A percentile compares a stretch with the other conserved stretches of the same genome.
These are phyloP conservation scores for Drosophila busckii DNA, from an alignment of 1,140 invertebrate genomes.

Conservation along the genomic window DNA sequence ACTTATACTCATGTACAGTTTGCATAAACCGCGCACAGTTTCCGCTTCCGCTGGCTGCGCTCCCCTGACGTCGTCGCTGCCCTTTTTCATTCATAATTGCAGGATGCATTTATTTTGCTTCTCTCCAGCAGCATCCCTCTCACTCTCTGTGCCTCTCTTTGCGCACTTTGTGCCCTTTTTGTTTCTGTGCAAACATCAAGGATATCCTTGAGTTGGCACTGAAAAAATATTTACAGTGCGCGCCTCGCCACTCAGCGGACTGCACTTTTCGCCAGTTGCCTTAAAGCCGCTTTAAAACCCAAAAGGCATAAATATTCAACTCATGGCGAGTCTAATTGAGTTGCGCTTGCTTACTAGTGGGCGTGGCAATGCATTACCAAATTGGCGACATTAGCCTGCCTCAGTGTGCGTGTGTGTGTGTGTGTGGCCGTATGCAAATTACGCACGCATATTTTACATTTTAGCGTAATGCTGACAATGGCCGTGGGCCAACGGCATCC, in stretches of 20 bases:
- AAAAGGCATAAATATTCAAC: slow-evolving; percentile 14
- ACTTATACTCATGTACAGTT: slow-evolving; percentile 5
- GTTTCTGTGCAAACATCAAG: slow-evolving; percentile 57
- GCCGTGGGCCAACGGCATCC: slow-evolving; percentile 8
- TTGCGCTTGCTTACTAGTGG: slow-evolving; percentile 20
- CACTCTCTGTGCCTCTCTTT: neutral
- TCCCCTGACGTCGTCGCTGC: slow-evolving; percentile 22
- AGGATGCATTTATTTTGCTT: slow-evolving; percentile 59
- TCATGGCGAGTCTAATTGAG: slow-evolving; percentile 27
- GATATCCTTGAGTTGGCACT: slow-evolving; percentile 72
- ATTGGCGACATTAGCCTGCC: slow-evolving; percentile 12
- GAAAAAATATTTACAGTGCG: slow-evolving; percentile 61
- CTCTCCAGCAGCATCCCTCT: neutral
- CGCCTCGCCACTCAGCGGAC: slow-evolving; percentile 3
- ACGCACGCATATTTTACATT: slow-evolving; percentile 50
- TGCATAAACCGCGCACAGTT: slow-evolving; percentile 27
- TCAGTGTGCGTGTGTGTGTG: slow-evolving; percentile 12
- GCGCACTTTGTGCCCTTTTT: neutral
- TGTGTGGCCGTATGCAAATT: slow-evolving; percentile 45
- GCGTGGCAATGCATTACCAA: slow-evolving; percentile 21
- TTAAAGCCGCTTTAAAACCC: slow-evolving; percentile 7
- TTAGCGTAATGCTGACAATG: slow-evolving; percentile 10
- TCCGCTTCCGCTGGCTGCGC: slow-evolving; percentile 45
- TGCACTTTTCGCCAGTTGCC: slow-evolving; percentile 6
- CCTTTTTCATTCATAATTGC: slow-evolving; percentile 65